Base-by-base conservation (phyloP, 2,113 vertebrate genomes). In the Bettongia penicillata region DNA sequence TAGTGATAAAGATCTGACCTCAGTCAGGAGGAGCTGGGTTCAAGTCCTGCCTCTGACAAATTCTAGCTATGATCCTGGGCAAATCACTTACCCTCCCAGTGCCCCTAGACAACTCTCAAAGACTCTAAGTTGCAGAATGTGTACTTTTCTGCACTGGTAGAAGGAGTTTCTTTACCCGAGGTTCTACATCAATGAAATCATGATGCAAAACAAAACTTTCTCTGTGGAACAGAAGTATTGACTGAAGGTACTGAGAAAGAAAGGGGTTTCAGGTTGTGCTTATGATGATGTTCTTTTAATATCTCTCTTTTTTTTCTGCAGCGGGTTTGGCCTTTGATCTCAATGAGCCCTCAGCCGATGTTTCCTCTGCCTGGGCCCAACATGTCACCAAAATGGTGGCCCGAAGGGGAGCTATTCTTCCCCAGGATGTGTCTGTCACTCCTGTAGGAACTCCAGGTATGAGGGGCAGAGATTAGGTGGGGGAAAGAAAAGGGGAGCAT, bases 331-430 rank as follows among this genome's bases (percentile, higher is more conserved):
- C 99, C 5, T 99, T 99, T 28, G 99, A 99, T 61, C 97, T 99
- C 92, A 99, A 99, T 0, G 99, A 99, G 96, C 99, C 99, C 0
- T 99, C 99, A 0, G 99, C 99, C 0, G 99, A 99, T 2, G 98
- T 99, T 97, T 99, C 99, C 24, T 99, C 99, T 0, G 99, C 99
- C 0, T 99, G 99, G 99, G 99, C 99, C 0, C 99, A 99, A 97
- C 99, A 99, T 3, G 99, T 99, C 98, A 99, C 99, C 92, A 99
- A 99, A 98, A 99, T 99, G 99, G 99, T 99, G 97, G 99, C 99
- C 97, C 98, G 99, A 95, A 98, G 99, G 98, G 99, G 99, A 1
- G 99, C 99, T 48, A 99, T 99, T 97, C 98, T 99, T 95, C 99
- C 99, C 28, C 99, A 99, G 98, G 99, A 99, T 93, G 97, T 99